These are phyloP conservation scores for Gallinago solitaria DNA, from an alignment of 2,797 vertebrate species.

Conservation along the genomic window DNA sequence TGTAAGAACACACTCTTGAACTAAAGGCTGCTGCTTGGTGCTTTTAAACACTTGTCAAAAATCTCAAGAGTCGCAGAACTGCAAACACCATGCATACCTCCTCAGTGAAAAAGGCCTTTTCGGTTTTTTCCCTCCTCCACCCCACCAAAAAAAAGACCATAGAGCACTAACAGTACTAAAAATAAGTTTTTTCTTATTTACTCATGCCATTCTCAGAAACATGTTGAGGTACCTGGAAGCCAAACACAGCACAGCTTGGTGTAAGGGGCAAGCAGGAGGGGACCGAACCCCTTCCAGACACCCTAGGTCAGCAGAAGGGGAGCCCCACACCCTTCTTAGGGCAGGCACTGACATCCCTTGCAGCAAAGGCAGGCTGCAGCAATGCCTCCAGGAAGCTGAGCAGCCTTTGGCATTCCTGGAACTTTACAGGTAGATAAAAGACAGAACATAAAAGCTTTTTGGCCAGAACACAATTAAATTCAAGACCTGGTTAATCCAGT, in stretches of 20 bases:
- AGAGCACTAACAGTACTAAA: background rate
- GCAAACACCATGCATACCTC: background rate
- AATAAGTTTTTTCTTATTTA: background rate
- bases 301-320: background rate
- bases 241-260: background rate
- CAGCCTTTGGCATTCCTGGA: background rate
- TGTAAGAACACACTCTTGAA: background rate
- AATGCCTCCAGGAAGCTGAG: background rate
- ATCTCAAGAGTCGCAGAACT: background rate
- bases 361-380: background rate
- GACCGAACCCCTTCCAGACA: background rate
- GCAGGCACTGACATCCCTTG: background rate
- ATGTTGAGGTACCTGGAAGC: fast-evolving
- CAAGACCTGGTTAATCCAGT: background rate
- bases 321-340: background rate
- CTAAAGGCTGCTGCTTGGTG: background rate
- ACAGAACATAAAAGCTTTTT: background rate
- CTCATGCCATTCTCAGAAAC: background rate
- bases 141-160: background rate
- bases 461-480: background rate
- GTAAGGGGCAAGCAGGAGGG: background rate
- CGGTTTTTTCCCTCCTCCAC: background rate
- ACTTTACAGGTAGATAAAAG: background rate
- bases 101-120: background rate
- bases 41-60: background rate